Evolutionary conservation across 1,140 invertebrate species (phyloP), one percentile per base, ranked within the genome.

Genomic region (Drosophila grimshawi): DNA sequence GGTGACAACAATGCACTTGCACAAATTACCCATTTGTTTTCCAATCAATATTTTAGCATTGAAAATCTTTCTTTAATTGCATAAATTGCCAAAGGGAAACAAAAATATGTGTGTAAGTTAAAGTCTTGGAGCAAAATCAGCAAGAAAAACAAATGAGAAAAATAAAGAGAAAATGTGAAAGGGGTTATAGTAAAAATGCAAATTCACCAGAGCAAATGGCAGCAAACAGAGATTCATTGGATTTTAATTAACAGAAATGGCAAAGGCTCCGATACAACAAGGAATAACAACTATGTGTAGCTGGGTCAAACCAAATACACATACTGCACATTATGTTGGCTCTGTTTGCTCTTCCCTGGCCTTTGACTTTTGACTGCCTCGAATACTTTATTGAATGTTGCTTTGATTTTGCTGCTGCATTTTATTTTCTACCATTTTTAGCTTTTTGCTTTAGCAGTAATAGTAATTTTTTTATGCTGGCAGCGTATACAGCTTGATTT

Each of bases 221-320:
- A 67, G 61, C 62, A 75, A 72, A 69, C 46, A 52, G 60, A 80
- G 67, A 76, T 65, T 88, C 72, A 82, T 86, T 77, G 65, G 76
- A 88, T 82, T 86, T 86, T 86, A 86, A 86, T 86, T 88, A 86
- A 88, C 57, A 83, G 51, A 59, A 68, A 69, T 56, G 8, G 71
- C 53, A 60, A 67, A 64, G 46, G 61, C 33, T 64, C 35, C n/a
- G 33, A 7, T 37, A 56, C n/a, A 74, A 62, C 62, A 74, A 51
- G 61, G 52, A 19, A 41, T 48, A n/a, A 43, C 8, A 41, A 41
- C 43, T 49, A 55, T 46, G 51, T 56, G 46, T 37, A 51, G 30
- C 4, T 33, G 32, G 56, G 8, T 6, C n/a, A 43, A 51, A 32
- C 32, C 41, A 43, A 10, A 68, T 60, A 45, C 66, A 79, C 63